These are phyloP conservation scores for Leptinotarsa haldemani DNA, from an alignment of 2,888 invertebrate species.

Conservation along the genomic window DNA sequence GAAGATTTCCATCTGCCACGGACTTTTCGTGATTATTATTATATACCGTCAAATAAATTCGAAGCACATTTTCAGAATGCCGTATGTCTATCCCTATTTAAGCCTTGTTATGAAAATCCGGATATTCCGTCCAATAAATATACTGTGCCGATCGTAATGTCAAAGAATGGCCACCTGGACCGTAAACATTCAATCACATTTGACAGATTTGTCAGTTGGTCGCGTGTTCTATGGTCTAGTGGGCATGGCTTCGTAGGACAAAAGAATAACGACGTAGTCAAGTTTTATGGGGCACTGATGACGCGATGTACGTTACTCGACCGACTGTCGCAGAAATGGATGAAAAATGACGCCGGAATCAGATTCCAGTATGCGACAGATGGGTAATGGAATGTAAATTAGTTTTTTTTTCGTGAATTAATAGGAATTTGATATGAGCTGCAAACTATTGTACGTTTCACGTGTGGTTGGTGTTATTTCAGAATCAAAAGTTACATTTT, in stretches of 20 bases:
- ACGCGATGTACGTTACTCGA: slow-evolving; percentile 18
- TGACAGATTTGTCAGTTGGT: slow-evolving; percentile 54
- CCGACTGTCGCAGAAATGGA: slow-evolving; percentile 29
- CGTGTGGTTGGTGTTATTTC: background rate
- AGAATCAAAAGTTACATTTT: background rate
- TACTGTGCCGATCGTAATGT: background rate
- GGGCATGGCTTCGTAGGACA: slow-evolving; percentile 37
- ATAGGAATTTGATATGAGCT: slow-evolving; percentile 2
- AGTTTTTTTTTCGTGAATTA: slow-evolving; percentile 11
- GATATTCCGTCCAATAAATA: background rate
- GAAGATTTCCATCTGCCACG: too few relatives aligned
- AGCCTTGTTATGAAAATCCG: slow-evolving; percentile 2
- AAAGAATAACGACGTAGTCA: slow-evolving; percentile 38
- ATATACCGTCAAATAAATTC: too few relatives aligned
- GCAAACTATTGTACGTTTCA: background rate
- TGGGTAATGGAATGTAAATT: slow-evolving; percentile 39
- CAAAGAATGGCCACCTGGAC: slow-evolving; percentile 26
- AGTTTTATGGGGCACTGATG: slow-evolving; percentile 29
- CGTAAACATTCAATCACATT: slow-evolving; percentile 48
- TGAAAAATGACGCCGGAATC: slow-evolving; percentile 29
- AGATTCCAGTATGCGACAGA: slow-evolving; percentile 32
- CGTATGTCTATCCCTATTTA: too few relatives aligned
- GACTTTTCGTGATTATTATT: too few relatives aligned
- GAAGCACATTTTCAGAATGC: too few relatives aligned
- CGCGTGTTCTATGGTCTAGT: slow-evolving; percentile 49